phyloP scores from a whole-genome alignment of 2,113 vertebrate genomes.

The Chaenocephalus aceratus region DNA sequence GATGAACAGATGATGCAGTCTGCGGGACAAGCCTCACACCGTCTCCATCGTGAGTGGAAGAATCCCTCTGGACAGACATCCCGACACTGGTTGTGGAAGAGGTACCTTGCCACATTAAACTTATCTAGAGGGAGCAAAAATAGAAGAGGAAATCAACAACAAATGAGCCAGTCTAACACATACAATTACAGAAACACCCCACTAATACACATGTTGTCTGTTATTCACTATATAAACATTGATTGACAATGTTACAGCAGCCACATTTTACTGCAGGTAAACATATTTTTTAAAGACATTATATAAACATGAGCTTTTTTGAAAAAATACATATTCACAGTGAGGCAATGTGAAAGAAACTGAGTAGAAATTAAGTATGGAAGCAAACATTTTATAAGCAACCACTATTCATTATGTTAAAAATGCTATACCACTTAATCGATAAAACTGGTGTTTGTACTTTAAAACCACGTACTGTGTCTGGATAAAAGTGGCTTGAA shows the following conservation, averaged over 20 bases:
- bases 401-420: too few species aligned
- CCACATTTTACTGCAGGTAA: background rate
- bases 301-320: background rate
- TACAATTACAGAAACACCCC: too few species aligned
- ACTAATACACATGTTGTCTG: background rate
- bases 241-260: background rate
- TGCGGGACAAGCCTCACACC: constrained; percentile 84
- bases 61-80: constrained; percentile 85
- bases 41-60: constrained; percentile 62
- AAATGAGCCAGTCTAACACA: background rate
- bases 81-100: constrained; percentile 85
- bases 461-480: too few species aligned
- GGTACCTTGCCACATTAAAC: constrained; percentile 78
- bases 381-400: too few species aligned
- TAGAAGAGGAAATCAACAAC: background rate
- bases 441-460: too few species aligned
- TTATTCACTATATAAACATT: background rate
- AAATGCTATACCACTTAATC: too few species aligned
- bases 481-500: too few species aligned
- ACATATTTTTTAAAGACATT: background rate
- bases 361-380: too few species aligned
- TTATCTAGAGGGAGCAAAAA: constrained; percentile 79
- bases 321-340: too few species aligned
- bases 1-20: constrained; percentile 86
- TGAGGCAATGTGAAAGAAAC: too few species aligned